A percentile compares a stretch with the other conserved stretches of the same genome.
These are phyloP conservation scores for Bombus fervidus DNA, from an alignment of 1,140 invertebrate species.

Conservation along the genomic window DNA sequence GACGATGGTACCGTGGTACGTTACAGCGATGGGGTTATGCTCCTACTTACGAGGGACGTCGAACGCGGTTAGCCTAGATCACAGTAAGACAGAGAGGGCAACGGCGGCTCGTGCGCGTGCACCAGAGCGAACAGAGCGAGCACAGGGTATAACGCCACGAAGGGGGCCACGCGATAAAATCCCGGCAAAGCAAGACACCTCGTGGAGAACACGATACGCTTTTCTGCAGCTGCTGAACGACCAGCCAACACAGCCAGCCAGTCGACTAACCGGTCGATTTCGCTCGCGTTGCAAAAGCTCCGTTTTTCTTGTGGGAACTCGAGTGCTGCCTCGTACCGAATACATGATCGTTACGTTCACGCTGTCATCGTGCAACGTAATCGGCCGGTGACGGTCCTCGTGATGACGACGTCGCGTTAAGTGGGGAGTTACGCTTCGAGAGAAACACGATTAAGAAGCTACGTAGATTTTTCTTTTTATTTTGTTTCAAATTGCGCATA, in stretches of 20 bases:
- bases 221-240: constrained; percentile 7
- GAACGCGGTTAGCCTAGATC: constrained; percentile 62
- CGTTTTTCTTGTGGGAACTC: constrained; percentile 4
- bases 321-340: background rate
- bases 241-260: background rate
- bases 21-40: constrained; percentile 53
- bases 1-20: constrained; percentile 51
- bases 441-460: background rate
- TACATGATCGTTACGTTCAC: background rate
- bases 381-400: background rate
- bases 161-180: constrained; percentile 27
- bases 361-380: background rate
- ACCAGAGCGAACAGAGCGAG: constrained; percentile 2
- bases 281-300: constrained; percentile 22
- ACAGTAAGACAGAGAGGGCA: constrained; percentile 10
- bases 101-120: background rate
- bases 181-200: constrained; percentile 15
- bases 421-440: background rate
- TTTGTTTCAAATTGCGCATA: too few species aligned
- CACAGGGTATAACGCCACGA: constrained; percentile 8
- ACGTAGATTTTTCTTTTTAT: too few species aligned
- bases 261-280: background rate
- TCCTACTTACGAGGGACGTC: constrained; percentile 53
- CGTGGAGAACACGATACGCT: constrained; percentile 16
- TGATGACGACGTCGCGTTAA: background rate